phyloP scores from a whole-genome alignment of 2,797 vertebrate genomes.

The Aphelocoma californica region DNA sequence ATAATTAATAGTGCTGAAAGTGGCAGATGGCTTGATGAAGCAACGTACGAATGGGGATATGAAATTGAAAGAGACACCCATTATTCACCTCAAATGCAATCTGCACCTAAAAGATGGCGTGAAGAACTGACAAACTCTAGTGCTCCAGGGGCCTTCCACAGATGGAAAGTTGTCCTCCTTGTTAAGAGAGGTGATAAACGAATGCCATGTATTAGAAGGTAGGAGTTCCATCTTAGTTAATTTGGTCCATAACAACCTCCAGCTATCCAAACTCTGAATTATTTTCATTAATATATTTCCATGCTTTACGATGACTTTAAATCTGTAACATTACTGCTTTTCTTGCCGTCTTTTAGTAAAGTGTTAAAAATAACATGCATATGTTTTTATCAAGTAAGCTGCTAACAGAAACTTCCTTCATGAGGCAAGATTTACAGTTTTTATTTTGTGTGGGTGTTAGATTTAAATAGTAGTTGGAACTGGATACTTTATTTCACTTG shows the following conservation, averaged over 20 bases:
- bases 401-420: background rate
- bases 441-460: background rate
- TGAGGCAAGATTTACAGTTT: background rate
- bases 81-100: constrained; percentile 81
- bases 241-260: background rate
- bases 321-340: background rate
- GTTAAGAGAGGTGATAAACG: constrained; percentile 73
- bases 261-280: background rate
- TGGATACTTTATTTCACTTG: background rate
- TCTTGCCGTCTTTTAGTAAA: background rate
- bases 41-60: constrained; percentile 86
- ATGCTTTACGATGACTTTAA: background rate
- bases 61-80: constrained; percentile 77
- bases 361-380: fast-evolving
- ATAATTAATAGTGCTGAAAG: constrained; percentile 88
- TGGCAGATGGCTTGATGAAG: constrained; percentile 90
- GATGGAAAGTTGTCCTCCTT: constrained; percentile 89
- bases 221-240: constrained; percentile 38
- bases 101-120: constrained; percentile 84
- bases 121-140: constrained; percentile 75
- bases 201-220: constrained; percentile 87
- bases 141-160: constrained; percentile 89
- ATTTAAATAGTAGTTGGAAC: background rate
- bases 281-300: background rate
- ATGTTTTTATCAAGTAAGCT: background rate